Evolutionary conservation across 2,888 invertebrate species (phyloP).

Genomic region (Drosophila quinaria): DNA sequence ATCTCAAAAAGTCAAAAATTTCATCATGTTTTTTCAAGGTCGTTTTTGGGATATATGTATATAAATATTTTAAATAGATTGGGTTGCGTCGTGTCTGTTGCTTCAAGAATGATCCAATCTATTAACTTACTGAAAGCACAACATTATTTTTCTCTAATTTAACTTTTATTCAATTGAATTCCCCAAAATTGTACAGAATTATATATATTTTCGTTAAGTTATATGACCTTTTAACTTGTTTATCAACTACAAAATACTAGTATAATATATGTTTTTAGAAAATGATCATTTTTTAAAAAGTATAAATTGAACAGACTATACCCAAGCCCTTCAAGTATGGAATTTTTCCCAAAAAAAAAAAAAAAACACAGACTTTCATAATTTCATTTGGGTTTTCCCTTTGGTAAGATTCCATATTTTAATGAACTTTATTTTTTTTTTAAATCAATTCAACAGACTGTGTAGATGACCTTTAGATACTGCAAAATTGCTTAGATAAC

Average conservation of each 20-base stretch:
- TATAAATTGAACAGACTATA: not conserved
- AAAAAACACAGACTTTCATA: rapidly evolving
- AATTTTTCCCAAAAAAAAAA: not conserved
- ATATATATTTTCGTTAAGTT: not conserved
- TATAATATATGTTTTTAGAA: not conserved
- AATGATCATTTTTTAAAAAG: not conserved
- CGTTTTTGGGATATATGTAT: constrained; percentile 4
- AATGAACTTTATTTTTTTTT: not conserved
- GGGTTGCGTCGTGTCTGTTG: constrained; percentile 13
- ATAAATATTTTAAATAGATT: constrained; percentile 36
- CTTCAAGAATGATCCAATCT: constrained; percentile 1
- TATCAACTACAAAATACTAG: not conserved
- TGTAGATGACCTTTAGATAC: not conserved
- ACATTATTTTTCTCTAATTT: not conserved
- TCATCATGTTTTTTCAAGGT: constrained; percentile 43
- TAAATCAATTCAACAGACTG: not conserved
- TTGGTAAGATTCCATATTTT: not conserved
- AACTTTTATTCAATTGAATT: not conserved
- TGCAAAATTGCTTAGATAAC: not conserved
- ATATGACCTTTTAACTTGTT: not conserved
- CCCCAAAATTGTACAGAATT: not conserved
- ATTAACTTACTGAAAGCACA: not conserved
- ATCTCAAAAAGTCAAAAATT: constrained; percentile 47
- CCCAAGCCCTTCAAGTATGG: not conserved
- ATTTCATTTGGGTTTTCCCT: not conserved